Conservation (phyloP, 2,797 vertebrate species). For the Tolypeutes matacus region DNA sequence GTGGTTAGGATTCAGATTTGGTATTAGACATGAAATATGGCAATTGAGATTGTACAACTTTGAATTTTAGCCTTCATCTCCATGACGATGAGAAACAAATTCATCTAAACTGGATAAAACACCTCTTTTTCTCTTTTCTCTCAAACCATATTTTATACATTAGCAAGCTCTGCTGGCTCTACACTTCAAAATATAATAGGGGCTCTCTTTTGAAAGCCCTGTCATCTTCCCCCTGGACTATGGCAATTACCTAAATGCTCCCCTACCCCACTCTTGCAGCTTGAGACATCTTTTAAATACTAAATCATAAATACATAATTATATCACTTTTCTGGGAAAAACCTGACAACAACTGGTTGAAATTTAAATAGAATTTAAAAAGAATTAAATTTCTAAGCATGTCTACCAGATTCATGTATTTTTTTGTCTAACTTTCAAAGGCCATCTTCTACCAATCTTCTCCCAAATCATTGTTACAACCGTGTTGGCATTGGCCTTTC, state of each 20-base stretch:
- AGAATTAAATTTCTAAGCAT: not conserved
- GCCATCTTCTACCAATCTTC: not conserved
- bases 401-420: not conserved
- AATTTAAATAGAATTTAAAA: too few relatives aligned
- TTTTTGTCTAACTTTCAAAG: not conserved
- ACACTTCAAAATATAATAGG: not conserved
- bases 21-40: not conserved
- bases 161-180: slow-evolving; percentile 7
- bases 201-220: not conserved
- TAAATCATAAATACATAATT: not conserved
- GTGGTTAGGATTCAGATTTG: slow-evolving; percentile 26
- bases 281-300: not conserved
- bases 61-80: slow-evolving; percentile 47
- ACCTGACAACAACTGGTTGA: not conserved
- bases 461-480: not conserved
- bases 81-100: slow-evolving; percentile 58
- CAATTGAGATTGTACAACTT: not conserved
- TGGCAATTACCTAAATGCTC: not conserved
- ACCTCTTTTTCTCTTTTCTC: not conserved
- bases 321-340: slow-evolving; percentile 8
- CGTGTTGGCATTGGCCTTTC: not conserved
- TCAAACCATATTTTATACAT: not conserved
- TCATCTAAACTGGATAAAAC: slow-evolving; percentile 13
- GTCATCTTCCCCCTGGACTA: not conserved
- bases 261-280: not conserved